Evolutionary conservation across 2,113 vertebrate genomes (phyloP), one percentile per base, ranked within the genome.

Genomic region (Ardeotis arabs): DNA sequence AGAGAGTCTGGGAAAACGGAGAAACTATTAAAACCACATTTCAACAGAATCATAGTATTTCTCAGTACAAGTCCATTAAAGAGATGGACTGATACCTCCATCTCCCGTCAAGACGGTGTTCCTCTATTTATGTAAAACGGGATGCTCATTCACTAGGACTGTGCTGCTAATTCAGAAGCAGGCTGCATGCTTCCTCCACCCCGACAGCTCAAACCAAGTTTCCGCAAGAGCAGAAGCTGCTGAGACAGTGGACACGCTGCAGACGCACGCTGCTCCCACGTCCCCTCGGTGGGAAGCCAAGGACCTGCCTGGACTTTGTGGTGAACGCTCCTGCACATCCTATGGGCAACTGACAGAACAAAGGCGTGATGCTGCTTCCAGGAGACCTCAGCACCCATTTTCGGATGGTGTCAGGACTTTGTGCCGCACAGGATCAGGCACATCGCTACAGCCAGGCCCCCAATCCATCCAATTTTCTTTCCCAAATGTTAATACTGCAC

Each of bases 211-310:
- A 37, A 17, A 31, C 22, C n/a, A 10, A 35, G 20, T 4, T 17
- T 35, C 28, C 23, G 10, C 13, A 4, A 0, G 7, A 60, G 18
- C 0, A 2, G 2, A 0, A 29, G 62, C 2, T 20, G 39, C 66
- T 1, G n/a, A 81, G 81, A 25, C 0, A 2, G 47, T 41, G 29
- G 75, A 52, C 5, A 68, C 20, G 72, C 80, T 31, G 84, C 72
- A 75, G 84, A 14, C 7, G 13, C 10, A 59, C 13, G 4, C 63
- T 22, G 70, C n/a, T 50, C 50, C 77, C 9, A 8, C 64, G 12
- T 1, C 55, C 64, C 64, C 20, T 5, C 4, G 2, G 52, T 2
- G 20, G 52, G 58, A 29, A 66, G n/a, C 39, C 62, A 41, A 13
- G 14, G 41, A 8, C 1, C 25, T 7, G 14, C 56, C 62, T 1